A percentile compares a stretch with the other conserved stretches of the same genome.
phyloP scores from a whole-genome alignment of 2,888 invertebrate genomes.

The Stenodera caucasica region DNA sequence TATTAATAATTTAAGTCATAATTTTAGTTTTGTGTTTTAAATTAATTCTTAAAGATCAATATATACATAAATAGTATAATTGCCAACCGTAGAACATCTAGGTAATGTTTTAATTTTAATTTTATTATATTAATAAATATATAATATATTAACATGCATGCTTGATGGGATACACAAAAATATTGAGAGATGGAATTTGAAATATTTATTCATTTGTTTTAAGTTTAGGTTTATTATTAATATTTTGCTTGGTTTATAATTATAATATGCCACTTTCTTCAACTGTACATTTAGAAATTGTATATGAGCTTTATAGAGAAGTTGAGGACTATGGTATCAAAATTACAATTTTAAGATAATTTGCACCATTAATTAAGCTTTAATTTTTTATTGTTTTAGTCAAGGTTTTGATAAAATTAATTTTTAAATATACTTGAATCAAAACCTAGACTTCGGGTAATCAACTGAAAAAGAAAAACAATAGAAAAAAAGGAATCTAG shows the following conservation, averaged over 20 bases:
- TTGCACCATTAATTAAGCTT: neutral
- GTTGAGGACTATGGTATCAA: slow-evolving; percentile 5
- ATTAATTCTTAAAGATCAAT: too few species aligned
- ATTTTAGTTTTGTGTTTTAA: too few species aligned
- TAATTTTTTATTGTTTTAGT: neutral
- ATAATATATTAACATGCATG: slow-evolving; percentile 1
- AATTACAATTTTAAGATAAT: neutral
- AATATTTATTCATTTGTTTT: too few species aligned
- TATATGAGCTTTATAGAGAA: too few species aligned
- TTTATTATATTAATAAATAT: neutral
- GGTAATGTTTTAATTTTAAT: neutral
- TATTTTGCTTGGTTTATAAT: neutral
- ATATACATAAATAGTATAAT: neutral
- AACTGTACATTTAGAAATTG: neutral
- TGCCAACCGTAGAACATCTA: neutral
- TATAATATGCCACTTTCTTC: neutral
- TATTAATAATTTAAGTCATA: too few species aligned
- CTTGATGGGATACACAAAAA: neutral
- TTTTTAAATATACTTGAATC: neutral
- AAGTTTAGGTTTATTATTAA: neutral
- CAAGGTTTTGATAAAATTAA: neutral
- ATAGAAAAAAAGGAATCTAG: too few species aligned
- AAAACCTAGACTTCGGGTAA: neutral
- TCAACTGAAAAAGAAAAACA: too few species aligned
- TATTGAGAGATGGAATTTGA: neutral